Conservation (phyloP, 2,113 vertebrate species). For the Laterallus jamaicensis region DNA sequence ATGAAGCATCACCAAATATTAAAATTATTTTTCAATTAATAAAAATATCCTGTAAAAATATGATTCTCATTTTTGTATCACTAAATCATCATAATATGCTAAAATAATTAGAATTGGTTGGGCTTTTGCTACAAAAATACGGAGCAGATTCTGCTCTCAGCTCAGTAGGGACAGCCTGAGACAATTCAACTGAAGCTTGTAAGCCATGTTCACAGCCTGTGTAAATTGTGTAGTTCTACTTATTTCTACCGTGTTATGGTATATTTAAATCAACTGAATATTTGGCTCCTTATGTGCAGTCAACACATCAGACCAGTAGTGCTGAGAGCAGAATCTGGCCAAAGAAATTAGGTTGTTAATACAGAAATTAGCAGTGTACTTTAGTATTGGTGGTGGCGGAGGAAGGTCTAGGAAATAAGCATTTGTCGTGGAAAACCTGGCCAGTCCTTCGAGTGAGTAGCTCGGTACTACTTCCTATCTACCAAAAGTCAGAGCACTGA, state of each 20-base stretch:
- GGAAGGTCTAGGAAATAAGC: background rate
- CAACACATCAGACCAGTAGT: background rate
- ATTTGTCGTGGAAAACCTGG: background rate
- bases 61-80: background rate
- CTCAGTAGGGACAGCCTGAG: background rate
- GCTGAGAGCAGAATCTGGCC: background rate
- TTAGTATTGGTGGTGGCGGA: background rate
- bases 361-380: background rate
- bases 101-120: background rate
- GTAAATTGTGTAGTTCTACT: background rate
- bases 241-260: background rate
- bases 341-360: background rate
- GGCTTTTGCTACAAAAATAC: background rate
- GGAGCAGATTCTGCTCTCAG: background rate
- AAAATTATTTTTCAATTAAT: background rate
- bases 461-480: rapidly evolving
- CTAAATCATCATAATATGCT: background rate
- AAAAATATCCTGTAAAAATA: background rate
- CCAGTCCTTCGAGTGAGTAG: background rate
- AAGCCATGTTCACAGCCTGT: background rate
- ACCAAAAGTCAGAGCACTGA: background rate
- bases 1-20: background rate
- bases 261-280: slow-evolving; percentile 6
- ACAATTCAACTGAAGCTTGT: background rate
- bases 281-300: background rate